Base-by-base conservation (phyloP, 2,797 vertebrate genomes). In the Tenualosa ilisha region DNA sequence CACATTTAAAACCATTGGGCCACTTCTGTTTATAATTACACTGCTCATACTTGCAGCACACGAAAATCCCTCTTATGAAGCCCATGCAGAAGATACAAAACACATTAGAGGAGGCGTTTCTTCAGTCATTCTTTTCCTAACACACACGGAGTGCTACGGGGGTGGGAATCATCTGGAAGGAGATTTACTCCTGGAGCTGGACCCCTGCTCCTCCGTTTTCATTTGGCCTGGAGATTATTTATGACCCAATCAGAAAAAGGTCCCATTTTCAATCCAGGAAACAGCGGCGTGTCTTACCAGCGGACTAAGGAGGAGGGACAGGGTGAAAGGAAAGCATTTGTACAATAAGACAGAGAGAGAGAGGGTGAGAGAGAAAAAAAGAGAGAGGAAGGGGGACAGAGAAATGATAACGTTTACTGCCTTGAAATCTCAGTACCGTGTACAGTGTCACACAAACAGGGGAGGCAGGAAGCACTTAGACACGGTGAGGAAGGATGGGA, bases 181-280 rank as follows among this genome's bases (percentile, higher is more conserved):
- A n/a, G 51, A 53, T 82, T 43, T 86, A 88, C 88, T 87, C 89
- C 86, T 84, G 81, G 59, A 84, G 65, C 87, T 86, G n/a, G 84
- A 89, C 87, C 86, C 89, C 88, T 51, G 43, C 24, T 88, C 88
- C 86, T 86, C 88, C 59, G 83, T 68, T 8, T 90, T 90, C 90
- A 85, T 88, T 90, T 86, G 83, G 88, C 89, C 89, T 87, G 46
- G 84, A 90, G 88, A 90, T 94, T 93, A 94, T 94, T 93, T 93
- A 94, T 91, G 90, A 88, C 89, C 90, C 91, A 93, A 92, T 93
- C 91, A 92, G 89, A 91, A 83, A 89, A 87, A 81, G 88, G 90
- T 92, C 26, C 65, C 89, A 88, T 91, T 65, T 93, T 91, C 89
- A 90, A 90, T 90, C 89, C 40, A 79, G 72, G 72, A 79, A 79